Evolutionary conservation across 1,140 invertebrate genomes (phyloP).

Genomic region (Drosophila santomea): DNA sequence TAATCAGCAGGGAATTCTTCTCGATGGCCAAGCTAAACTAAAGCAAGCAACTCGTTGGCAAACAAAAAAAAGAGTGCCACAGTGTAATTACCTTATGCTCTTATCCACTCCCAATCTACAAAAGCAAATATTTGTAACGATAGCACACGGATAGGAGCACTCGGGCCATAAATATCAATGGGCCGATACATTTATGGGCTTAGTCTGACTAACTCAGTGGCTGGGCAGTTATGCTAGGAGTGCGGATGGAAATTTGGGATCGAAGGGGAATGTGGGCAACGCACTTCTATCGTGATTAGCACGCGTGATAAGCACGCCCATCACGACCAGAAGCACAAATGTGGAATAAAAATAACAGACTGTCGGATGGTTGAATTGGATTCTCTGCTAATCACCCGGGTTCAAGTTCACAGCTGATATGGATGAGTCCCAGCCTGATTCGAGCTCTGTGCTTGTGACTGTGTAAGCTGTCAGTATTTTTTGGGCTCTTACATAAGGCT

Average conservation of each 20-base stretch:
- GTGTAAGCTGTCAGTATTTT: constrained; percentile 35
- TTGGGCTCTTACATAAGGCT: constrained; percentile 40
- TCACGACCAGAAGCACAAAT: constrained; percentile 18
- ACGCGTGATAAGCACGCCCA: constrained; percentile 43
- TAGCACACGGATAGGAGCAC: constrained; percentile 12
- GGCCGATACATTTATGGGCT: constrained; percentile 17
- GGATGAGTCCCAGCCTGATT: constrained; percentile 27
- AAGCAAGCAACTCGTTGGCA: constrained; percentile 22
- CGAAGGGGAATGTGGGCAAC: constrained; percentile 27
- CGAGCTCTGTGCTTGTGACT: constrained; percentile 4
- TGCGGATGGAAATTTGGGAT: not conserved
- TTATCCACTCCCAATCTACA: constrained; percentile 49
- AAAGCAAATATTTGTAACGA: constrained; percentile 61
- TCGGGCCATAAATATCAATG: constrained; percentile 41
- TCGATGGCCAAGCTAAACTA: constrained; percentile 30
- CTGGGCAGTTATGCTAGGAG: constrained; percentile 22
- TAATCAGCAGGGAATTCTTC: constrained; percentile 4
- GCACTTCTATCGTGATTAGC: constrained; percentile 53
- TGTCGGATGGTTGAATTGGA: constrained; percentile 13
- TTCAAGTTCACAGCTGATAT: constrained; percentile 47
- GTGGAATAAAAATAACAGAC: constrained; percentile 2
- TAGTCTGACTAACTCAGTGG: not conserved
- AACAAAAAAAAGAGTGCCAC: constrained; percentile 34
- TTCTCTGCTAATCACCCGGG: constrained; percentile 30
- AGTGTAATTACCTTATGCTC: constrained; percentile 50